Base-by-base conservation (phyloP, 2,888 invertebrate species). In the Protula sp. region DNA sequence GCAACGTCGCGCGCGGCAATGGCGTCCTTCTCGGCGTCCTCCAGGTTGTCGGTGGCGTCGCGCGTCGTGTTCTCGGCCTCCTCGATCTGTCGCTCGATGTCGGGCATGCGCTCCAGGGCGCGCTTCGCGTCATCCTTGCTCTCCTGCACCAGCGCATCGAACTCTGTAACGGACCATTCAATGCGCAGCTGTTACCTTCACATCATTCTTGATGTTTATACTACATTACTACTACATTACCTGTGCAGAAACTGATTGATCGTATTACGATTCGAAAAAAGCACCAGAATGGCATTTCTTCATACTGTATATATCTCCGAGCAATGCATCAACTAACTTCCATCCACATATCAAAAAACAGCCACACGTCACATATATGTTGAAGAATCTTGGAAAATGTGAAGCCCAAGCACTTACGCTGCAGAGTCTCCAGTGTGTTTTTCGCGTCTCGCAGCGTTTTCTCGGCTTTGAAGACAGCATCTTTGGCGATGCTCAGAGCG, bases 111-210 rank as follows among this genome's bases (percentile, higher is more conserved):
- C 63, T 85, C 80, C 19, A 93, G 82, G 0, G 94, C 92, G 63
- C 89, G 85, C 50, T 87, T 85, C 0, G 97, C 94, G 66, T 88
- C 87, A 54, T 87, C 85, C 61, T 91, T 89, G 61, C 91, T 94
- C 66, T 88, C 88, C 67, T 91, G 87, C 0, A 95, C 93, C 81
- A 92, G 88, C 60, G 89, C 87, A 78, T 94, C 92, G 83, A 97
- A 98, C 76, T 89, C 81, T 81, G 69, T 2, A 38, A 38, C 22
- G 5, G 3, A 19, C 38, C 9, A 38, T 14, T 19, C 38, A 38
- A n/a, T n/a, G n/a, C n/a, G n/a, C n/a, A n/a, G n/a, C n/a, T n/a
- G n/a, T n/a, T n/a, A n/a, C n/a, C n/a, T n/a, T n/a, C n/a, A n/a
- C n/a, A n/a, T n/a, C n/a, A n/a, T n/a, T n/a, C n/a, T n/a, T n/a